A percentile compares a stretch with the other conserved stretches of the same genome.
Evolutionary conservation across 1,140 invertebrate species (phyloP).

Genomic region (Papilio machaon): DNA sequence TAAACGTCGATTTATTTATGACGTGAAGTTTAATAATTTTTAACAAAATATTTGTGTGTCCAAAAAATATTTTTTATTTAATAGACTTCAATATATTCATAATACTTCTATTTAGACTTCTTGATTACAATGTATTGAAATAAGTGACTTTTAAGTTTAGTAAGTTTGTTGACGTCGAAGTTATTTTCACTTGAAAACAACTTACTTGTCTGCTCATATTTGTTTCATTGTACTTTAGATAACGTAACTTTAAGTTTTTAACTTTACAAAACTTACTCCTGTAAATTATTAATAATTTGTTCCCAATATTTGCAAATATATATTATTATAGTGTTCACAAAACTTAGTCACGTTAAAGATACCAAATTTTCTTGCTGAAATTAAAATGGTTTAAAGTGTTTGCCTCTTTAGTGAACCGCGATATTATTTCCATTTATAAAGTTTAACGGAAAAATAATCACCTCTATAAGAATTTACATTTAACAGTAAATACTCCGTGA

Average conservation of each 20-base stretch:
- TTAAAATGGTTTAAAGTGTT: background rate
- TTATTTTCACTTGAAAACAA: background rate
- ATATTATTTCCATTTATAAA: background rate
- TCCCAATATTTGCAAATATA: no score
- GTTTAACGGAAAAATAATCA: slow-evolving; percentile 3
- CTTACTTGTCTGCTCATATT: background rate
- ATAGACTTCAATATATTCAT: background rate
- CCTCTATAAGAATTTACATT: slow-evolving; percentile 12
- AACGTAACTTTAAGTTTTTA: background rate
- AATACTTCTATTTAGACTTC: background rate
- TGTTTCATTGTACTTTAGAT: background rate
- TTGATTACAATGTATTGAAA: background rate
- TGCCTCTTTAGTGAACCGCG: background rate
- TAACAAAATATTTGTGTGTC: background rate
- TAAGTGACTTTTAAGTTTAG: background rate
- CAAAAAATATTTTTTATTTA: background rate
- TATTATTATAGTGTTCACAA: no score
- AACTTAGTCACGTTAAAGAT: background rate
- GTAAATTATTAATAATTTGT: background rate
- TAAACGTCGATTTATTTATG: background rate
- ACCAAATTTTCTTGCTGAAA: background rate
- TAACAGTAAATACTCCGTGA: slow-evolving; percentile 31
- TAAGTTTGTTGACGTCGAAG: background rate
- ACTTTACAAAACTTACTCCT: background rate
- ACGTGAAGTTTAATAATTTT: background rate